A percentile compares a stretch with the other conserved stretches of the same genome.
Evolutionary conservation across 1,140 invertebrate species (phyloP).

Genomic region (Drosophila miranda): DNA sequence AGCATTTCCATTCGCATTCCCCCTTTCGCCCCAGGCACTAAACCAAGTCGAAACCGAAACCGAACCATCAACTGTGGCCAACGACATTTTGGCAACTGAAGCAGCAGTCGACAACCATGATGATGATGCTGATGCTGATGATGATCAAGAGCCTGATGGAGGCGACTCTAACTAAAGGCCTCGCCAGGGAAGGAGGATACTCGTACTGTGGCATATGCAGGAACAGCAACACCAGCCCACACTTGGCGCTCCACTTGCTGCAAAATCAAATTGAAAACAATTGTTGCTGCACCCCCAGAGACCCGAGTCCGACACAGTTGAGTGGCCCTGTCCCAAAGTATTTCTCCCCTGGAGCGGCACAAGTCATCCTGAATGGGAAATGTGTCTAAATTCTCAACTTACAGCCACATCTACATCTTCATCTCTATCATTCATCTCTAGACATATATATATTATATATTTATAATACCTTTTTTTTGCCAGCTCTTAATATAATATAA

Average conservation of each 20-base stretch:
- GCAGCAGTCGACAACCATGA: slow-evolving; percentile 18
- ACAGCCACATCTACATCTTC: slow-evolving; percentile 1
- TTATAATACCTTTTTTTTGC: slow-evolving; percentile 10
- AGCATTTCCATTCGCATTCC: not conserved
- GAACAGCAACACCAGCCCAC: not conserved
- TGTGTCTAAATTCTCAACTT: slow-evolving; percentile 26
- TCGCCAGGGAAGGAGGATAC: slow-evolving; percentile 6
- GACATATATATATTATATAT: not conserved
- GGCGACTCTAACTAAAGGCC: slow-evolving; percentile 42
- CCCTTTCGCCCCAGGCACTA: slow-evolving; percentile 48
- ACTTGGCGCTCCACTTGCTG: slow-evolving; percentile 60
- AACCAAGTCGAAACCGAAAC: slow-evolving; percentile 32
- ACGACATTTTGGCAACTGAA: slow-evolving; percentile 66
- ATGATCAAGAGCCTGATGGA: slow-evolving; percentile 29
- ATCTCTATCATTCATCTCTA: not conserved
- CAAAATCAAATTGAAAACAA: slow-evolving; percentile 77
- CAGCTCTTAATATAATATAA: slow-evolving; percentile 3
- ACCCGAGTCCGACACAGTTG: slow-evolving; percentile 54
- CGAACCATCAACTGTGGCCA: slow-evolving; percentile 55
- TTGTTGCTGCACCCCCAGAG: slow-evolving; percentile 46
- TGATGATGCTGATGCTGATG: slow-evolving; percentile 12
- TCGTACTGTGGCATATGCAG: not conserved
- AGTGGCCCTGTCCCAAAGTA: slow-evolving; percentile 58
- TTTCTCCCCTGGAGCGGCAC: slow-evolving; percentile 11
- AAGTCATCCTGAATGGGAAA: slow-evolving; percentile 21